Evolutionary conservation across 2,113 vertebrate species (phyloP), one percentile per base, ranked within the genome.

Genomic region (Nycticorax nycticorax): DNA sequence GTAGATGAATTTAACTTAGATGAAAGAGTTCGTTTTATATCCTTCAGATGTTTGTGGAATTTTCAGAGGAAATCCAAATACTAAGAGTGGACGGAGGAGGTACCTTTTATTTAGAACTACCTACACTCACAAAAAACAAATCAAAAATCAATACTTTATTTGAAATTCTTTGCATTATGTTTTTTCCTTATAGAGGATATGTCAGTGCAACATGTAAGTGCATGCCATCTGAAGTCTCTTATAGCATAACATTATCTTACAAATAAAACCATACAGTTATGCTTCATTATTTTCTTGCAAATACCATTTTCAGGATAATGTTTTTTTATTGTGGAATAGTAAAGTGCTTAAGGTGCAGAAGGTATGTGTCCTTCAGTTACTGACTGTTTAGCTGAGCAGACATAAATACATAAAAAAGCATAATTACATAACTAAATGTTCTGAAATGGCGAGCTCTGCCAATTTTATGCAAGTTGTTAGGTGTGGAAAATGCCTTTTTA

Each of bases 401-500:
- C 32, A 82, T 37, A 47, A 78, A 90, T 66, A 45, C n/a, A 26
- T 37, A 53, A 27, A 79, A 89, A 83, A 53, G 4, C 18, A 39
- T 41, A 62, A 88, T 30, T 62, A 47, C 35, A 57, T 55, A 83
- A 79, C 28, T 63, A 28, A 85, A 59, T 45, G 19, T 85, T 95
- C 89, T 67, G 41, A 59, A 85, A 77, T 66, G 52, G 33, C 35
- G 41, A 78, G 21, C 14, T 81, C 22, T 87, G 41, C 14, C 20
- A 68, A 74, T 93, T 71, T 79, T 43, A 39, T 95, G n/a, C 21
- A 82, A 64, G 48, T 62, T 86, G 35, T 88, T 50, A 59, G 41
- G 80, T 52, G 94, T 52, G 35, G 45, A 94, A 83, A 91, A 93
- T 85, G 39, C 13, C 43, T 91, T 93, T 88, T 93, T 92, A 91